Conservation (phyloP, 1,140 invertebrate species). For the Sitobion miscanthi region DNA sequence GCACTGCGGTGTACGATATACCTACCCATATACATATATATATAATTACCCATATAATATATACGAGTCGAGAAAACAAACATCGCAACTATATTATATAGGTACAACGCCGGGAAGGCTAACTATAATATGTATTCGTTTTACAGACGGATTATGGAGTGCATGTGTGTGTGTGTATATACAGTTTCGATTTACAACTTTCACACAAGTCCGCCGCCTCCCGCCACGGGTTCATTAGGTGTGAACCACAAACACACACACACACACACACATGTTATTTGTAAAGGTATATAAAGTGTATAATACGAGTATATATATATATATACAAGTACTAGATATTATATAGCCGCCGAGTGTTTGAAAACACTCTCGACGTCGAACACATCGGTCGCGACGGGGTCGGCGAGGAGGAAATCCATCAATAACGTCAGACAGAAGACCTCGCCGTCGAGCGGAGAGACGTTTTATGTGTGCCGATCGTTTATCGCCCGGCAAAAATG, state of each 20-base stretch:
- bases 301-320: not conserved
- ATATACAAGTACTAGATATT: too few relatives aligned
- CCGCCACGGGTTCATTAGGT: not conserved
- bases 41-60: not conserved
- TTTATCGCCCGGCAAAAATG: conserved; percentile 25
- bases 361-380: not conserved
- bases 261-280: not conserved
- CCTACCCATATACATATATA: not conserved
- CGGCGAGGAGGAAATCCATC: conserved; percentile 7
- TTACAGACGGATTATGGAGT: not conserved
- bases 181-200: conserved; percentile 12
- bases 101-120: not conserved
- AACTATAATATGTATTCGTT: not conserved
- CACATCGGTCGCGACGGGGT: not conserved
- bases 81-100: not conserved
- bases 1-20: not conserved
- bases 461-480: conserved; percentile 37
- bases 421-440: conserved; percentile 29
- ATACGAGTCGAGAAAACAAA: not conserved
- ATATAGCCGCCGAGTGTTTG: not conserved
- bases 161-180: not conserved
- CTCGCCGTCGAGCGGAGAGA: not conserved
- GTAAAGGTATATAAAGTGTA: not conserved
- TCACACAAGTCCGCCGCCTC: not conserved
- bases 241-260: not conserved